Percentiles rank a stretch among this genome's conserved stretches.
Evolutionary conservation across 64 coral and sea anemone genomes (phyloP).

Genomic region (Anthopleura sola): DNA sequence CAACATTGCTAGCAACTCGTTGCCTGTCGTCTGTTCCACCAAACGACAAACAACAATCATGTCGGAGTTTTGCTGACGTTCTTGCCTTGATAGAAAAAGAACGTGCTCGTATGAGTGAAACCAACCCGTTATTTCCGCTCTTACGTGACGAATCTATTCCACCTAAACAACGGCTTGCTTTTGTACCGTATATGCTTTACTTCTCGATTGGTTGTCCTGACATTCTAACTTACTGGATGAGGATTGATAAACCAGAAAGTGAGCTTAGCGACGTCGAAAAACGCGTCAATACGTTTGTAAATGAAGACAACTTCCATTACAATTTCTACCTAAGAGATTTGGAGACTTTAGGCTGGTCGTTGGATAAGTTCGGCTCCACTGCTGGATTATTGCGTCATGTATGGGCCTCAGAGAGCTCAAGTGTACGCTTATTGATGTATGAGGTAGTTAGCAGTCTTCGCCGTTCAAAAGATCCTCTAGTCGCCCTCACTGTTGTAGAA

Average conservation of each 20-base stretch:
- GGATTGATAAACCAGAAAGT: slow-evolving; percentile 43
- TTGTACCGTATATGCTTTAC: slow-evolving; percentile 47
- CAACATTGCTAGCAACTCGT: not conserved
- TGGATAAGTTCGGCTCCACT: slow-evolving; percentile 43
- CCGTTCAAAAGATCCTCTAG: slow-evolving; percentile 32
- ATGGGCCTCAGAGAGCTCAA: slow-evolving; percentile 34
- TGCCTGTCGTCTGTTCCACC: slow-evolving; percentile 8
- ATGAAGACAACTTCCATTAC: slow-evolving; percentile 55
- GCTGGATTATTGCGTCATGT: slow-evolving; percentile 33
- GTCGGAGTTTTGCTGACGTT: slow-evolving; percentile 18
- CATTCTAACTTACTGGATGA: slow-evolving; percentile 54
- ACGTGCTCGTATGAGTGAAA: slow-evolving; percentile 27
- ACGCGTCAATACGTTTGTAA: slow-evolving; percentile 47
- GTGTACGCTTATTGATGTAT: slow-evolving; percentile 37
- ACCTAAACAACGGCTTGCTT: slow-evolving; percentile 21
- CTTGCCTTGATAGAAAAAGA: slow-evolving; percentile 44
- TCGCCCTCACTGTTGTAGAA: slow-evolving; percentile 25
- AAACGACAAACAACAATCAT: not conserved
- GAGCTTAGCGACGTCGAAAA: slow-evolving; percentile 37
- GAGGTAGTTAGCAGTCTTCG: slow-evolving; percentile 38
- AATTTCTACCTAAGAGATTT: slow-evolving; percentile 54
- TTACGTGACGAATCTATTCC: slow-evolving; percentile 39
- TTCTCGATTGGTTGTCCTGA: slow-evolving; percentile 32
- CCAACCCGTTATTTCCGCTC: slow-evolving; percentile 41
- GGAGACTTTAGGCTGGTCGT: slow-evolving; percentile 27